Percentiles rank a stretch among this genome's conserved stretches.
These are phyloP conservation scores for Carduelis carduelis DNA, from an alignment of 2,797 vertebrate species.

Conservation along the genomic window DNA sequence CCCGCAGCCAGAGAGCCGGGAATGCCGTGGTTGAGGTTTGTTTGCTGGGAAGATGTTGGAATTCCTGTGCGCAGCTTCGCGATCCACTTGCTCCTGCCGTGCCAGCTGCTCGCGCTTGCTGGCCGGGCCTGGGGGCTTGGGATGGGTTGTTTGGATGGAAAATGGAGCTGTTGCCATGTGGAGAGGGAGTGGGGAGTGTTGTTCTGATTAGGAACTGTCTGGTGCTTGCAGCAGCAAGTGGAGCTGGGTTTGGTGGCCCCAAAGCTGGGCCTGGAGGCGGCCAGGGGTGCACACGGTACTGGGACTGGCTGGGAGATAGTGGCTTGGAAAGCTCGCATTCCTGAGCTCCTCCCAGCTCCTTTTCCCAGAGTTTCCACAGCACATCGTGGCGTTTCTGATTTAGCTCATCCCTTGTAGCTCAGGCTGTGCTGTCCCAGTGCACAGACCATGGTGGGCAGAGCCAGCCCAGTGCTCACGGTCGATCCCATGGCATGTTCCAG, in stretches of 20 bases:
- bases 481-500: rapidly evolving
- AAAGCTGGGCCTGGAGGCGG: neutral
- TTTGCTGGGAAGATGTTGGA: neutral
- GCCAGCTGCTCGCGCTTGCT: neutral
- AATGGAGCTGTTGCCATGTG: neutral
- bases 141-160: neutral
- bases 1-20: neutral
- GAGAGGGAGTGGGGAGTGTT: neutral
- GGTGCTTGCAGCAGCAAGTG: neutral
- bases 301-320: neutral
- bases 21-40: rapidly evolving
- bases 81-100: neutral
- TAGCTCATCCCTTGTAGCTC: neutral
- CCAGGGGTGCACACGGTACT: rapidly evolving
- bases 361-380: neutral
- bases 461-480: rapidly evolving
- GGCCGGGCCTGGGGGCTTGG: neutral
- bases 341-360: neutral
- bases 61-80: rapidly evolving
- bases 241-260: neutral
- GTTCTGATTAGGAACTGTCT: neutral
- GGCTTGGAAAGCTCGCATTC: neutral
- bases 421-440: neutral
- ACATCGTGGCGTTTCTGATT: rapidly evolving
- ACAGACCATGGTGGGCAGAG: rapidly evolving